Evolutionary conservation across 1,140 invertebrate genomes (phyloP).

Genomic region (Caerostris extrusa): DNA sequence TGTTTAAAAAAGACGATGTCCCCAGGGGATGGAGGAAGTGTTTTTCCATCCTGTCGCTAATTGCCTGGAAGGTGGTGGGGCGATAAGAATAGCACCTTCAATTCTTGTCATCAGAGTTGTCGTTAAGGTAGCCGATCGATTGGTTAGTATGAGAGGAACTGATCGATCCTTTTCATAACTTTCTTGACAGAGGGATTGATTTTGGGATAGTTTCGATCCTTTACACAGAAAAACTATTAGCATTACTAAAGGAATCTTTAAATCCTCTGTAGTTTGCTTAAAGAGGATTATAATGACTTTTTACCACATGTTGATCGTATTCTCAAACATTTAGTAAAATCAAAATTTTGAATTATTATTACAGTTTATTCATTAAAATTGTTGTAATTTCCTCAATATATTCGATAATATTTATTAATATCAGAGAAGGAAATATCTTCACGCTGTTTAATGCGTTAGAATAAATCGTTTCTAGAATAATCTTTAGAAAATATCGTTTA

Average conservation of each 20-base stretch:
- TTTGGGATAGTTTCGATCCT: not conserved
- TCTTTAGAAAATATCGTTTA: no score
- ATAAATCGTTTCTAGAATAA: no score
- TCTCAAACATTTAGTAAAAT: no score
- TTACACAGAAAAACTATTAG: not conserved
- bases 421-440: no score
- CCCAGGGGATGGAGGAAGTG: constrained; percentile 1
- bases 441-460: no score
- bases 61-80: constrained; percentile 46
- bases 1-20: constrained; percentile 10
- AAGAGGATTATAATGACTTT: no score
- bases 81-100: constrained; percentile 51
- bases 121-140: constrained; percentile 56
- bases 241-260: not conserved
- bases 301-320: no score
- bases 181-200: constrained; percentile 24
- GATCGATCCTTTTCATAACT: constrained; percentile 36
- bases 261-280: not conserved
- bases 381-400: no score
- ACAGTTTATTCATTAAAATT: no score
- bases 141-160: not conserved
- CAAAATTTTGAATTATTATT: no score
- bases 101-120: constrained; percentile 52
- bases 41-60: constrained; percentile 46
- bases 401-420: no score